A percentile compares a stretch with the other conserved stretches of the same genome.
Evolutionary conservation across 2,797 vertebrate genomes (phyloP).

Genomic region (Lophura swinhoii): DNA sequence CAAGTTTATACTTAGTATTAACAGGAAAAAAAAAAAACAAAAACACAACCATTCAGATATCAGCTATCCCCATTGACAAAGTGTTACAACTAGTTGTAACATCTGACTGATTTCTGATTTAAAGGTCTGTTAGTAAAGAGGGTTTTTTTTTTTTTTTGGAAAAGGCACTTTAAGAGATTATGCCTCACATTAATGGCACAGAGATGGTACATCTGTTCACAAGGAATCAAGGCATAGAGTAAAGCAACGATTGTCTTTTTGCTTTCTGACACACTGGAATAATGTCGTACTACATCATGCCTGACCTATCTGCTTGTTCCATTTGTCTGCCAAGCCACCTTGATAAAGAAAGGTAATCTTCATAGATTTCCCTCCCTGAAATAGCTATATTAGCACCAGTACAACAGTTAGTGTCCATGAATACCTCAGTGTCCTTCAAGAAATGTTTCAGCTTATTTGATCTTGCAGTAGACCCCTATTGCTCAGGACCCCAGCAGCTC

Average conservation of each 20-base stretch:
- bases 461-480: not conserved
- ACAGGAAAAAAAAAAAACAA: slow-evolving; percentile 8
- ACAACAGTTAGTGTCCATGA: slow-evolving; percentile 4
- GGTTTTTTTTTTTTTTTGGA: not conserved
- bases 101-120: not conserved
- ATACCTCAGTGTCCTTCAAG: not conserved
- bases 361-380: not conserved
- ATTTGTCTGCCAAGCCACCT: not conserved
- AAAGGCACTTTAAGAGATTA: not conserved
- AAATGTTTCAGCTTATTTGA: not conserved
- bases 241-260: not conserved
- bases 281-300: not conserved
- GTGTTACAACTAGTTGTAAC: not conserved
- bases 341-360: not conserved
- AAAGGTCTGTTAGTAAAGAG: not conserved
- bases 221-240: slow-evolving; percentile 37
- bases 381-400: slow-evolving; percentile 17
- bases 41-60: not conserved
- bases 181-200: slow-evolving; percentile 12
- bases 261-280: not conserved
- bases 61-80: slow-evolving; percentile 29
- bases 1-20: slow-evolving; percentile 68
- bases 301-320: not conserved
- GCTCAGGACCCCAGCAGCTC: not conserved
- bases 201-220: slow-evolving; percentile 10